These are phyloP conservation scores for Fragum whitleyi DNA, from an alignment of 2,888 invertebrate species.

Conservation along the genomic window DNA sequence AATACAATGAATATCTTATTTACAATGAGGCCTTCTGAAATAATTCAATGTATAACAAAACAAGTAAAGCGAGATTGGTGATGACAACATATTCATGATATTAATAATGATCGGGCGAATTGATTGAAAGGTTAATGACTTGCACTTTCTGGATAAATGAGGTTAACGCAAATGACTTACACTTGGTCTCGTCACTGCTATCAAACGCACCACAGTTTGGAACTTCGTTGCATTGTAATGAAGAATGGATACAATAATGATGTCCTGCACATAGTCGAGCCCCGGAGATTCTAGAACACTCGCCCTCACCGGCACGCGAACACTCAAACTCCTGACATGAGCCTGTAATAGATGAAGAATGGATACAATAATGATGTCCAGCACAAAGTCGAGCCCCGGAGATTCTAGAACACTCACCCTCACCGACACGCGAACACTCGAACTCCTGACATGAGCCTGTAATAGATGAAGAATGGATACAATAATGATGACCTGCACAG, in stretches of 20 bases:
- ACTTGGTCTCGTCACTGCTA: conserved; percentile 82
- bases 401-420: conserved; percentile 31
- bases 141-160: too few species aligned
- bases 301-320: conserved; percentile 49
- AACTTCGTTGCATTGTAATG: conserved; percentile 90
- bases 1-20: too few species aligned
- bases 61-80: too few species aligned
- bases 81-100: too few species aligned
- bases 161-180: too few species aligned
- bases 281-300: conserved; percentile 32
- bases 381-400: conserved; percentile 48
- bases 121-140: too few species aligned
- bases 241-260: conserved; percentile 89
- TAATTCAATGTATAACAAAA: too few species aligned
- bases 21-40: too few species aligned
- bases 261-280: conserved; percentile 51
- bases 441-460: conserved; percentile 76
- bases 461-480: conserved; percentile 88
- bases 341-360: conserved; percentile 79
- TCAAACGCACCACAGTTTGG: conserved; percentile 89
- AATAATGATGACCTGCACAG: conserved; percentile 84
- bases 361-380: conserved; percentile 89
- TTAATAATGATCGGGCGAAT: too few species aligned
- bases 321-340: conserved; percentile 78
- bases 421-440: conserved; percentile 69